phyloP scores from a whole-genome alignment of 92 coral and sea anemone species.

The Scolanthus callimorphus region DNA sequence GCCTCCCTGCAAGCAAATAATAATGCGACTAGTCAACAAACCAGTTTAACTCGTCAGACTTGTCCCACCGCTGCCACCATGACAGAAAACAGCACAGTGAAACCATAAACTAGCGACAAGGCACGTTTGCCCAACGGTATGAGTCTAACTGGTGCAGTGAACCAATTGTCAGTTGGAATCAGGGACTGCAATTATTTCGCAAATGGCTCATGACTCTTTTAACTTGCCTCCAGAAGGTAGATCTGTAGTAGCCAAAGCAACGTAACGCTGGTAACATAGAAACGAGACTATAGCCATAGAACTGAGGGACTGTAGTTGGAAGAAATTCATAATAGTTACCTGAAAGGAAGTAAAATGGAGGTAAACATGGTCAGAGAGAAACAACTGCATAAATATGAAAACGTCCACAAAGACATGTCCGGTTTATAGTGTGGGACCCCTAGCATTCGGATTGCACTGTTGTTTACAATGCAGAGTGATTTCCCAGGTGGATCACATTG shows the following conservation, averaged over 20 bases:
- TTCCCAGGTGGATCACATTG: too few relatives aligned
- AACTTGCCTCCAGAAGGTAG: slow-evolving; percentile 53
- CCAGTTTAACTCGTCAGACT: too few relatives aligned
- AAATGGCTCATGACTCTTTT: background rate
- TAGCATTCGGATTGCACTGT: too few relatives aligned
- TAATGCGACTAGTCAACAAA: too few relatives aligned
- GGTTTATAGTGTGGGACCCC: too few relatives aligned
- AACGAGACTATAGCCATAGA: slow-evolving; percentile 47
- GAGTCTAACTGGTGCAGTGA: too few relatives aligned
- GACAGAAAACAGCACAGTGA: too few relatives aligned
- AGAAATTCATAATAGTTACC: background rate
- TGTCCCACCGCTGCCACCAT: too few relatives aligned
- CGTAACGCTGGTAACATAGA: slow-evolving; percentile 53
- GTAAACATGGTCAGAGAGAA: background rate
- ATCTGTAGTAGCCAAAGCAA: slow-evolving; percentile 60
- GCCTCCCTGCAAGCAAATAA: slow-evolving; percentile 32
- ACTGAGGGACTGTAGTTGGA: slow-evolving; percentile 26
- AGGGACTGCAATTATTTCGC: background rate
- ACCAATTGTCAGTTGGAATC: background rate
- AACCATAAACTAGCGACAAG: too few relatives aligned
- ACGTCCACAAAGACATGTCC: background rate
- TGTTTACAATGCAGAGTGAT: too few relatives aligned
- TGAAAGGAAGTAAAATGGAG: background rate
- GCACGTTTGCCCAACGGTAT: too few relatives aligned
- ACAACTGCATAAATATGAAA: background rate